These are phyloP conservation scores for Apamea monoglypha DNA, from an alignment of 2,888 invertebrate species.

Conservation along the genomic window DNA sequence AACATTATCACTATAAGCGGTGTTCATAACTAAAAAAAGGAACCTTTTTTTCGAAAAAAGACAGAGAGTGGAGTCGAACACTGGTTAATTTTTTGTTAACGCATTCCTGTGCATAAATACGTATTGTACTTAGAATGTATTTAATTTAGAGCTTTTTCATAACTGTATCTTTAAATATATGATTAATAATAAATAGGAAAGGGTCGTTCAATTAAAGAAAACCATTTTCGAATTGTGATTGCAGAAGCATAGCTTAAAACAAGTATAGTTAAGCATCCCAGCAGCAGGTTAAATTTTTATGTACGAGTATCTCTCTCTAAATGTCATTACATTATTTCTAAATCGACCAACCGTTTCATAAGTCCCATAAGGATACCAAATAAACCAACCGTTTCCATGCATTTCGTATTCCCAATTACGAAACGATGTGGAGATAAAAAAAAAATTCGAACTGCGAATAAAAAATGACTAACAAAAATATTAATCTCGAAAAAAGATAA, in stretches of 20 bases:
- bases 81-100: neutral
- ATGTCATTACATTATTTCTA: neutral
- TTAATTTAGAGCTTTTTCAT: neutral
- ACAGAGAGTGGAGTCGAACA: constrained; percentile 68
- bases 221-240: neutral
- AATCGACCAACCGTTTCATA: neutral
- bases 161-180: neutral
- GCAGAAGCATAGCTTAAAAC: neutral
- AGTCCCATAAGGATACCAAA: neutral
- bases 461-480: constrained; percentile 85
- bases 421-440: constrained; percentile 83
- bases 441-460: constrained; percentile 77
- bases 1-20: constrained; percentile 88
- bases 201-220: neutral
- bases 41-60: constrained; percentile 63
- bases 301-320: no score
- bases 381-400: constrained; percentile 67
- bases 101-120: neutral
- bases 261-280: neutral
- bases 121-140: neutral
- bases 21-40: constrained; percentile 83
- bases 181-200: neutral
- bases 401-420: constrained; percentile 70
- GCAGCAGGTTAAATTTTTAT: neutral
- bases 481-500: constrained; percentile 85